Evolutionary conservation across 2,797 vertebrate genomes (phyloP), one percentile per base, ranked within the genome.

Genomic region (Acrossocheilus fasciatus): DNA sequence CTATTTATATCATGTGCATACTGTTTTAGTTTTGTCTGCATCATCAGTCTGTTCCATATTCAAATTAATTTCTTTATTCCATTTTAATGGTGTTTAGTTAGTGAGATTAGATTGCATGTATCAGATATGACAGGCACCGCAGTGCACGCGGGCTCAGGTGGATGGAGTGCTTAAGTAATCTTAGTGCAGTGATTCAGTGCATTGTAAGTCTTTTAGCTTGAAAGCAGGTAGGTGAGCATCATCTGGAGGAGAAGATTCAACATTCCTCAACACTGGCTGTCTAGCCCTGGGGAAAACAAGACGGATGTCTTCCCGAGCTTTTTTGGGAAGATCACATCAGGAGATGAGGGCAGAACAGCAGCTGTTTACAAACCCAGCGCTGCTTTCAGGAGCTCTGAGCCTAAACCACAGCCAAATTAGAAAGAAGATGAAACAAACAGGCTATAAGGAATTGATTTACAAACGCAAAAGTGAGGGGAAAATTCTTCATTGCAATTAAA

Each of bases 231-330:
- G 86, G 76, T 87, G 86, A 89, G 86, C 74, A 74, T 80, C 84
- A 91, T 87, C 88, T 85, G 88, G 76, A 85, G 82, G 83, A 90
- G 66, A 41, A 87, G 83, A 85, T 85, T 90, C 87, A 62, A 18
- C 14, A 43, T 18, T 62, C 36, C 23, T 43, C 23, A 30, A 26
- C 36, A n/a, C 23, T 59, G 36, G 34, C 76, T 59, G 54, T 10
- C 23, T 62, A 26, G 39, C 54, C 76, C 14, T 59, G 54, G 7
- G 54, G 76, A 12, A 57, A 6, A 41, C 76, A 4, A 78, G 36
- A 41, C 10, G 76, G 14, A 62, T 41, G 75, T 59, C 34, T 78
- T 78, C 36, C 20, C 34, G 1, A 41, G 47, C 26, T 76, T 54
- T 36, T 76, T 75, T 30, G 45, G 45, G 45, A 75, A 34, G 26